Evolutionary conservation across 1,140 invertebrate species (phyloP), one percentile per base, ranked within the genome.

Genomic region (Oncopeltus fasciatus): DNA sequence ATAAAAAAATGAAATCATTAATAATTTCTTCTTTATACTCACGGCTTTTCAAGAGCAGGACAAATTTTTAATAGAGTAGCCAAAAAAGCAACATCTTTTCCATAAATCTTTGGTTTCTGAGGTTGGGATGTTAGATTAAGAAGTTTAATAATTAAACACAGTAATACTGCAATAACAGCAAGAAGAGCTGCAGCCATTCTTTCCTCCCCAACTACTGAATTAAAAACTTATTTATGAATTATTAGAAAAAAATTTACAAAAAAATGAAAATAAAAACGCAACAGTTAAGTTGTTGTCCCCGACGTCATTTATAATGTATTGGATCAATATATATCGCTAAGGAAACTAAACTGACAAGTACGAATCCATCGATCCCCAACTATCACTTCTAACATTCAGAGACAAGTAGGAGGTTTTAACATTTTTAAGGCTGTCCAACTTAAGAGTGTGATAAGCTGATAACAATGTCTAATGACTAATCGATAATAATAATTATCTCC

Each of bases 81-180:
- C 16, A 90, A 75, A 73, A 91, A 90, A 60, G 79, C 79, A 64
- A 80, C 77, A 73, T 89, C 85, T 66, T 81, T 80, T 71, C 83
- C 88, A 70, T 81, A 83, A 27, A 91, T 77, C 57, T 78, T 74
- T 20, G 88, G 88, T 72, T 82, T 83, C 62, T 84, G 78, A 0
- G 88, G 80, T 68, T 85, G 80, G 68, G 85, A 88, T 71, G 86
- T 85, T 51, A 91, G 83, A 73, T 91, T 90, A 44, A 92, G 74
- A 69, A 91, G 83, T 70, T 87, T 78, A 71, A 90, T 87, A 59
- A 92, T 76, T 65, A 88, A 80, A 72, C 85, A 87, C 57, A 90
- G 73, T 66, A 89, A 83, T 28, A 89, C 84, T 57, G 86, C 87
- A 65, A 88, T 73, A 9, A 85, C 78, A 46, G 85, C 85, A 64